Conservation (phyloP, 2,797 vertebrate species). For the Potorous gilbertii region DNA sequence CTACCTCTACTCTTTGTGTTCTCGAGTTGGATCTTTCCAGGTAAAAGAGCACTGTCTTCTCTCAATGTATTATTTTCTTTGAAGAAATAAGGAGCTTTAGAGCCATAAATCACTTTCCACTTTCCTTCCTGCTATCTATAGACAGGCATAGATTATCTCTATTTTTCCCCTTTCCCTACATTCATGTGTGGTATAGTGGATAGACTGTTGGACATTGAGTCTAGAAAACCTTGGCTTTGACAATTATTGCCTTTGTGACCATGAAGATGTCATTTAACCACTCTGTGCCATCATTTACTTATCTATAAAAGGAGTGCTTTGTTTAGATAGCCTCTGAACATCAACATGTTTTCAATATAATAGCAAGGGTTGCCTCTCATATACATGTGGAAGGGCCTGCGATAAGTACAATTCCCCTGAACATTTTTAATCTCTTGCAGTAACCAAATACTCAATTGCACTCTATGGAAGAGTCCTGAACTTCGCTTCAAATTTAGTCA, state of each 20-base stretch:
- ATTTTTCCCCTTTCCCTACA: neutral
- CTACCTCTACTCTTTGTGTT: slow-evolving; percentile 4
- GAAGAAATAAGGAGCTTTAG: neutral
- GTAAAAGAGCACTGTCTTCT: neutral
- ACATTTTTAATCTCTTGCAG: neutral
- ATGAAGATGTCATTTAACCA: neutral
- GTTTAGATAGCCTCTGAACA: neutral
- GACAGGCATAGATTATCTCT: neutral
- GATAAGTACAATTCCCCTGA: neutral
- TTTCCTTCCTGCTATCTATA: neutral
- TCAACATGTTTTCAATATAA: neutral
- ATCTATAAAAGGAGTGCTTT: neutral
- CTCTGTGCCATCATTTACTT: neutral
- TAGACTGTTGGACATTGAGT: neutral
- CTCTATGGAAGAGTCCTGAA: neutral
- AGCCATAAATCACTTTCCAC: neutral
- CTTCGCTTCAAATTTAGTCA: neutral
- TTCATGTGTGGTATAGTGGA: neutral
- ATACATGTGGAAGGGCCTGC: neutral
- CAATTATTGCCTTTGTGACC: neutral
- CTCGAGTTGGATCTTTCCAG: neutral
- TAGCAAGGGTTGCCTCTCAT: neutral
- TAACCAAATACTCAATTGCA: neutral
- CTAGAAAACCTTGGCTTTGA: neutral
- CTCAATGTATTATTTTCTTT: neutral